Conservation (phyloP, 2,888 invertebrate genomes). For the Hartigia nigra region DNA sequence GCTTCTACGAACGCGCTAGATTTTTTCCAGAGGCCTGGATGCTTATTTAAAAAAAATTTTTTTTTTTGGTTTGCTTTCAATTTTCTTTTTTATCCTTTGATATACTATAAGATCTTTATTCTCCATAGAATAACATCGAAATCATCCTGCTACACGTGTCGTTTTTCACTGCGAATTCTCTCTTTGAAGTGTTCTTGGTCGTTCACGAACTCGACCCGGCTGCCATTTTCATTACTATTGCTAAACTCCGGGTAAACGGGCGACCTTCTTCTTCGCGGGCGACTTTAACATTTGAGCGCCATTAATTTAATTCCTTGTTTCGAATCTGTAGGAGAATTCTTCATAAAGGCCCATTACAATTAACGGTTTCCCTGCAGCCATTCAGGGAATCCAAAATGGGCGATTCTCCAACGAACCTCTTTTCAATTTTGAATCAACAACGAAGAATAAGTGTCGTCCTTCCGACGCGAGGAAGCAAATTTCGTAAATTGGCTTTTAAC, state of each 20-base stretch:
- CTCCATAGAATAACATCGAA: background rate
- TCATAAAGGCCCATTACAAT: slow-evolving; percentile 59
- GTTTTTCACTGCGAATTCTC: slow-evolving; percentile 54
- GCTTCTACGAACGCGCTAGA: slow-evolving; percentile 47
- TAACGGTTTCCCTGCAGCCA: slow-evolving; percentile 73
- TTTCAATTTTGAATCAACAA: slow-evolving; percentile 47
- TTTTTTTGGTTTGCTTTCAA: too few species aligned
- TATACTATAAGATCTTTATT: background rate
- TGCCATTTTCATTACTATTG: slow-evolving; percentile 18
- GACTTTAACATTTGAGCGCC: background rate
- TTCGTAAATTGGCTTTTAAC: background rate
- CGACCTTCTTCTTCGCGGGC: slow-evolving; percentile 3
- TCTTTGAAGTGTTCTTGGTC: slow-evolving; percentile 39
- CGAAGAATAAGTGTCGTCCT: slow-evolving; percentile 1
- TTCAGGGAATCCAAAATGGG: slow-evolving; percentile 71
- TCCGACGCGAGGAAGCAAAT: background rate
- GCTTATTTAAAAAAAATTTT: too few species aligned
- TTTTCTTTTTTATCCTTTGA: slow-evolving; percentile 12
- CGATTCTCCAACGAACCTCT: slow-evolving; percentile 57
- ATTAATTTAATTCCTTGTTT: background rate
- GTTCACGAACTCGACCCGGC: slow-evolving; percentile 38
- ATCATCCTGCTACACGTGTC: slow-evolving; percentile 9
- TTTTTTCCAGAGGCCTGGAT: slow-evolving; percentile 13
- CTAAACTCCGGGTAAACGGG: background rate
- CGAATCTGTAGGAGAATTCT: slow-evolving; percentile 42